Evolutionary conservation across 1,140 invertebrate genomes (phyloP), one percentile per base, ranked within the genome.

Genomic region (Bombus difficillimus): DNA sequence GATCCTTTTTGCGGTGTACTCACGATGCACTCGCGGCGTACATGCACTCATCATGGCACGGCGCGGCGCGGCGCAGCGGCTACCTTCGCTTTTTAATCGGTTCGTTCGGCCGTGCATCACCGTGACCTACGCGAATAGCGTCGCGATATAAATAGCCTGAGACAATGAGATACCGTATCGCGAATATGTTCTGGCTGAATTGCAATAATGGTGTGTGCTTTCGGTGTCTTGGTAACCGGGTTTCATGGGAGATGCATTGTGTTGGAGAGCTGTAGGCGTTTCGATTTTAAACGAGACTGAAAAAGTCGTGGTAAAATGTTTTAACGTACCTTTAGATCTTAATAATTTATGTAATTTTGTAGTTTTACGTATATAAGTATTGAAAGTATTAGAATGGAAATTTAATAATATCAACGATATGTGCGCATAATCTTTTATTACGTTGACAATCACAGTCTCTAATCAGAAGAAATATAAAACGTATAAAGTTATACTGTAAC

Each of bases 51-150:
- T 53, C 47, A 53, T 53, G 47, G 47, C 47, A 2, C 15, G 15
- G 34, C 22, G 6, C 13, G 1, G 37, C 68, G 13, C 53, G 12
- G 32, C 66, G 34, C 75, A 9, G 39, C 57, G 32, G 32, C 75
- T 85, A 81, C 79, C 84, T 85, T 85, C 71, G n/a, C 84, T 81
- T 81, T 85, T 85, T 85, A 75, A 81, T 85, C 84, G 76, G 77
- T 72, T 34, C 68, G 41, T 85, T 62, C 76, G 83, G 22, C 41
- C 76, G 41, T 72, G 76, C 53, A 79, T 80, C 76, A 57, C 68
- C 53, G 34, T 62, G 41, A 43, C 59, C 34, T 78, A 43, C 71
- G 34, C 57, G 28, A 81, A 85, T 68, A 73, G 71, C 78, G 53
- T 57, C 64, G 53, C 57, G 53, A 64, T 84, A 84, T 84, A 80